phyloP scores from a whole-genome alignment of 2,797 vertebrate species.

The Hippocampus kuda region DNA sequence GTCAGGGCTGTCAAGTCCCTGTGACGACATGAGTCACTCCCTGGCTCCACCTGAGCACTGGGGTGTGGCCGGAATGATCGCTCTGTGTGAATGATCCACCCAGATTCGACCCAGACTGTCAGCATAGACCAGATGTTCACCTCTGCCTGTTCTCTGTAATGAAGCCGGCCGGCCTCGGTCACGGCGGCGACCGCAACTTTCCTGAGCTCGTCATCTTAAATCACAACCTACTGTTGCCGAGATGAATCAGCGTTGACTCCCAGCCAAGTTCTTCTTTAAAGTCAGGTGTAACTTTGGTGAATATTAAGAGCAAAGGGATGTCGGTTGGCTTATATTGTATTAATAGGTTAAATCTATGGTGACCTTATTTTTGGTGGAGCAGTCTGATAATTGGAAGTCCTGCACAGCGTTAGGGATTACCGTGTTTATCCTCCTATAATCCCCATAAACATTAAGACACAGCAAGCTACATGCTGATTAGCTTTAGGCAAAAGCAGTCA shows the following conservation, averaged over 20 bases:
- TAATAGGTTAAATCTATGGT: conserved; percentile 62
- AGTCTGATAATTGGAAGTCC: conserved; percentile 62
- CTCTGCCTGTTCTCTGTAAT: conserved; percentile 66
- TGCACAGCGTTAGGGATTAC: conserved; percentile 60
- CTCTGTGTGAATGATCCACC: conserved; percentile 68
- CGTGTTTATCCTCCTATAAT: conserved; percentile 66
- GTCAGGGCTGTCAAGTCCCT: conserved; percentile 38
- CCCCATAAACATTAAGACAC: conserved; percentile 67
- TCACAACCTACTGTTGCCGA: conserved; percentile 43
- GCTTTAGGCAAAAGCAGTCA: conserved; percentile 62
- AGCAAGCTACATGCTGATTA: conserved; percentile 65
- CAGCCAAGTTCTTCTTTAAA: conserved; percentile 12
- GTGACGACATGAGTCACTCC: conserved; percentile 34
- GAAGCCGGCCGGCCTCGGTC: conserved; percentile 55
- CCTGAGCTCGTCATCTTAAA: conserved; percentile 63
- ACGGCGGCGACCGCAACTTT: conserved; percentile 66
- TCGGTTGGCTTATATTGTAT: conserved; percentile 53
- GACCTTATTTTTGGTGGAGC: conserved; percentile 61
- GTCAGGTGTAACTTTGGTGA: conserved; percentile 37
- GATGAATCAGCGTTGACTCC: conserved; percentile 37
- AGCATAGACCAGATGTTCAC: conserved; percentile 73
- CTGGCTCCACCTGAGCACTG: conserved; percentile 55
- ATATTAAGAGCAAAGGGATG: conserved; percentile 43
- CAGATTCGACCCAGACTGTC: conserved; percentile 70
- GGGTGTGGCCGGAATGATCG: conserved; percentile 63